Base-by-base conservation (phyloP, 2,888 invertebrate genomes). In the Xestia rhomboidea region DNA sequence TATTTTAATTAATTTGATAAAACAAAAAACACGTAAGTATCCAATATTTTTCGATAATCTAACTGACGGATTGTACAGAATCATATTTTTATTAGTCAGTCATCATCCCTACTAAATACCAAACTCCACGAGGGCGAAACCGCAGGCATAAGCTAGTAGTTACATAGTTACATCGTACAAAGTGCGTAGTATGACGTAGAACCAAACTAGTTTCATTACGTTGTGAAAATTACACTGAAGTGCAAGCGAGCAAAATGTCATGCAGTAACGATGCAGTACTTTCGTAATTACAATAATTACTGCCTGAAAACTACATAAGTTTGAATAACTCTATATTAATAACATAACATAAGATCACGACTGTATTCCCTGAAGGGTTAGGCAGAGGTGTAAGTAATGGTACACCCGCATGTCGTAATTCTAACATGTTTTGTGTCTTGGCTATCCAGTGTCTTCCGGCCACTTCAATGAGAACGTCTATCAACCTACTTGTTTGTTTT, bases 181-280 rank as follows among this genome's bases (percentile, higher is more conserved):
- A 62, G n/a, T 24, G 3, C n/a, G 11, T 57, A 1, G 34, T 11
- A 24, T 38, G 6, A 75, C 51, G 18, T 30, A 27, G 3, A 11
- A 57, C 1, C 11, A 13, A 63, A 18, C 34, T 6, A 44, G 21
- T 27, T 49, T 18, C 8, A 60, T 41, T 41, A 62, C 34, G 27
- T 7, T 21, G 21, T 38, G 68, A 15, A 46, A 62, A 68, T 62
- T 67, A 66, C 49, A 44, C 34, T 10, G 7, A 51, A 54, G 10
- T 38, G 24, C 34, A 54, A 18, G 30, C 18, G 41, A 51, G 30
- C 15, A n/a, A 44, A 67, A 51, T 62, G 67, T 51, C 62, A 76
- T 76, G 77, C 68, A 44, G 41, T 60, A n/a, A 21, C 21, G 8
- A 4, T 51, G 73, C 73, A 73, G 51, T 73, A 21, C 41, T 49